phyloP scores from a whole-genome alignment of 2,797 vertebrate species.

The Chrysocyon brachyurus region DNA sequence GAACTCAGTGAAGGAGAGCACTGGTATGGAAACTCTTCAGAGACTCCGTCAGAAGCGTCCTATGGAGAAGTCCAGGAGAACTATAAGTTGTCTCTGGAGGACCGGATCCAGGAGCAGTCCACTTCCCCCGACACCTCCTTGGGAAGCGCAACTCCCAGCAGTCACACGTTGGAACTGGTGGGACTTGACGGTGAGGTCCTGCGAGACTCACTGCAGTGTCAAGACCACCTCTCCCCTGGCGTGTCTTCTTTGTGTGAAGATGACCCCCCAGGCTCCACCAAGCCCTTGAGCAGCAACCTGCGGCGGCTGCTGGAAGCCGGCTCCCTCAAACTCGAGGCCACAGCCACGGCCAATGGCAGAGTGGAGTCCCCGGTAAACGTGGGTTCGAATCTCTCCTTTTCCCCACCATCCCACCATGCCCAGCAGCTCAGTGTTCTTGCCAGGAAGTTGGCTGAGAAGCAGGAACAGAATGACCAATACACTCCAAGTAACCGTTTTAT shows the following conservation, averaged over 20 bases:
- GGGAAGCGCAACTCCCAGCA: slow-evolving; percentile 95
- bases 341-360: slow-evolving; percentile 90
- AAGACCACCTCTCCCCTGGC: slow-evolving; percentile 96
- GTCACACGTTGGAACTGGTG: slow-evolving; percentile 94
- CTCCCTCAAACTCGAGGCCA: slow-evolving; percentile 94
- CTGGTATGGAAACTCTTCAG: slow-evolving; percentile 97
- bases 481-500: slow-evolving; percentile 94
- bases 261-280: slow-evolving; percentile 93
- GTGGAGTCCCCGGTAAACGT: slow-evolving; percentile 92
- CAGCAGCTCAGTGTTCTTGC: slow-evolving; percentile 99
- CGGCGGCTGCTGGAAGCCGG: slow-evolving; percentile 97
- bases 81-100: slow-evolving; percentile 91
- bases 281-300: slow-evolving; percentile 98
- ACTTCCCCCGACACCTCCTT: slow-evolving; percentile 95
- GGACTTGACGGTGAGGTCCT: slow-evolving; percentile 92
- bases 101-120: slow-evolving; percentile 91
- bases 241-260: slow-evolving; percentile 95
- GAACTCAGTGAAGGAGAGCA: slow-evolving; percentile 95
- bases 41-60: slow-evolving; percentile 94
- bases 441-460: slow-evolving; percentile 97
- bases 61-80: slow-evolving; percentile 97
- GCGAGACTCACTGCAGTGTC: slow-evolving; percentile 90
- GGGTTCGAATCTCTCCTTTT: slow-evolving; percentile 93
- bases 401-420: slow-evolving; percentile 96
- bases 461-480: slow-evolving; percentile 96